phyloP scores from a whole-genome alignment of 2,113 vertebrate species.

The Microtus pennsylvanicus region DNA sequence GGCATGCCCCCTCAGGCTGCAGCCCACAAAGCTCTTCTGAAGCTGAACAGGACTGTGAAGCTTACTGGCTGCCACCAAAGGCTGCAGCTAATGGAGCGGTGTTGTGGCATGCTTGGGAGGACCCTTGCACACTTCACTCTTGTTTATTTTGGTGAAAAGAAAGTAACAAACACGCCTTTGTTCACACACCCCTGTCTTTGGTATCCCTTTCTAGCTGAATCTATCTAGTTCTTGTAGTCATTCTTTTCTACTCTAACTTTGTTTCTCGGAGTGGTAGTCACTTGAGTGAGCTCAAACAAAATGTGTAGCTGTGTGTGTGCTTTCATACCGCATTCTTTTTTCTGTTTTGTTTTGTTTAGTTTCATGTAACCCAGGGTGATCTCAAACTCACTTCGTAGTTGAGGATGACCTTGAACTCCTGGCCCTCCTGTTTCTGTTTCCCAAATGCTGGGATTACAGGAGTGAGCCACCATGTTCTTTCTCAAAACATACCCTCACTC shows the following conservation, averaged over 20 bases:
- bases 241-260: background rate
- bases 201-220: background rate
- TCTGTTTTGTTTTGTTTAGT: background rate
- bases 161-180: background rate
- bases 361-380: background rate
- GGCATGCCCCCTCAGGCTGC: background rate
- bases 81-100: background rate
- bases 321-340: background rate
- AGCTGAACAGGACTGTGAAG: background rate
- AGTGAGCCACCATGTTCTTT: background rate
- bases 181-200: background rate
- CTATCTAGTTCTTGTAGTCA: background rate
- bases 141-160: background rate
- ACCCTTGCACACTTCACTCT: background rate
- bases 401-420: background rate
- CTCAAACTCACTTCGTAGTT: background rate
- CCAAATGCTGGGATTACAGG: background rate
- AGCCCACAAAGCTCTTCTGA: slow-evolving; percentile 6
- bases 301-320: background rate
- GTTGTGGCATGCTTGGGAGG: background rate
- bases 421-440: background rate
- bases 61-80: too few relatives aligned
- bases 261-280: background rate
- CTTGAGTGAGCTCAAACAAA: background rate
- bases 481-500: slow-evolving; percentile 9